A percentile compares a stretch with the other conserved stretches of the same genome.
Evolutionary conservation across 92 coral and sea anemone genomes (phyloP).

Genomic region (Actinernus sp.): DNA sequence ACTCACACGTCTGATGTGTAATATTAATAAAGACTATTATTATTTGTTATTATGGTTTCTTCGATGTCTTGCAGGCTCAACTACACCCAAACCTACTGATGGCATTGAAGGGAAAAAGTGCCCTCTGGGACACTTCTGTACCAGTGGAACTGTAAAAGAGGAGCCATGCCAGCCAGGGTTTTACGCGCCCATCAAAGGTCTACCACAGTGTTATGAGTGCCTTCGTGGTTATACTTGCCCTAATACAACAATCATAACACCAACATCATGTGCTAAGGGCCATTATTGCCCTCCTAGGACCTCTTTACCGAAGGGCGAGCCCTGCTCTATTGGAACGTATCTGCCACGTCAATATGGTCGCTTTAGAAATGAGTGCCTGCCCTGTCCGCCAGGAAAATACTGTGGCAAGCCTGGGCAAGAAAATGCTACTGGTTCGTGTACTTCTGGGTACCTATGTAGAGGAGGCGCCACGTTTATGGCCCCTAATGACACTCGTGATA

Average conservation of each 20-base stretch:
- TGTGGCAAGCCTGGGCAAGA: slow-evolving; percentile 73
- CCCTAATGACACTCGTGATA: slow-evolving; percentile 66
- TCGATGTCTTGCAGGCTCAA: slow-evolving; percentile 92
- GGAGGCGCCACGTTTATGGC: slow-evolving; percentile 71
- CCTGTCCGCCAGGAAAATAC: slow-evolving; percentile 80
- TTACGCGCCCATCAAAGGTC: slow-evolving; percentile 67
- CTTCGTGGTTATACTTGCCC: slow-evolving; percentile 87
- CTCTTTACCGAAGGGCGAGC: slow-evolving; percentile 49
- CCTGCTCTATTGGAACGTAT: slow-evolving; percentile 92
- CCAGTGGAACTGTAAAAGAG: slow-evolving; percentile 71
- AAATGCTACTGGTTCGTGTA: slow-evolving; percentile 73
- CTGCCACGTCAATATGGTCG: slow-evolving; percentile 49
- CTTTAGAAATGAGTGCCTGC: slow-evolving; percentile 79
- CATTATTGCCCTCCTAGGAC: slow-evolving; percentile 85
- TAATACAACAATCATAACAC: slow-evolving; percentile 68
- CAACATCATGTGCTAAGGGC: slow-evolving; percentile 82
- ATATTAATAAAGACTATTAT: no score
- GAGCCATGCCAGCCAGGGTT: slow-evolving; percentile 76
- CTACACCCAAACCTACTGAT: slow-evolving; percentile 86
- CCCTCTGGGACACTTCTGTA: slow-evolving; percentile 89
- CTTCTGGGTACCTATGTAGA: slow-evolving; percentile 75
- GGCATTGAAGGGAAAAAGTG: slow-evolving; percentile 84
- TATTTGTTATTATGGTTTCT: no score
- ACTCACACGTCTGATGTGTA: no score
- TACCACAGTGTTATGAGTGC: slow-evolving; percentile 71